Conservation (phyloP, 2,797 vertebrate genomes). For the Chloroceryle amazona region DNA sequence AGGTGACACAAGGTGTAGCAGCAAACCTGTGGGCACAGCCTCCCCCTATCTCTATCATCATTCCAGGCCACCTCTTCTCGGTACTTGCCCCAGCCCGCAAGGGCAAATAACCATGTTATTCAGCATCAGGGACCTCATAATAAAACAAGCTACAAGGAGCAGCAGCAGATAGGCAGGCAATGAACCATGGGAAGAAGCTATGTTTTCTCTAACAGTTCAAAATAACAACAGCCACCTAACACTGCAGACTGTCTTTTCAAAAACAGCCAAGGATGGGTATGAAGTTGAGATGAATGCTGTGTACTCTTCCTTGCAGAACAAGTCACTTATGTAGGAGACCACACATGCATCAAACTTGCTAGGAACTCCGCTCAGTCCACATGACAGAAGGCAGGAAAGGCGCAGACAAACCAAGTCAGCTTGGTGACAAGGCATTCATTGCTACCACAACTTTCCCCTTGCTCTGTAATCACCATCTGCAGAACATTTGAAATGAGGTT, state of each 20-base stretch:
- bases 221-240: background rate
- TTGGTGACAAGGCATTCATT: background rate
- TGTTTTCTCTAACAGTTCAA: background rate
- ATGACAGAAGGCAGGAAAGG: background rate
- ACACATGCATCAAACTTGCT: background rate
- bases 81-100: background rate
- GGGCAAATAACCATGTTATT: background rate
- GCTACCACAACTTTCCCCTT: background rate
- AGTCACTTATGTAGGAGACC: background rate
- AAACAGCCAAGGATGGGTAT: background rate
- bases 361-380: background rate
- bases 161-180: background rate
- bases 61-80: background rate
- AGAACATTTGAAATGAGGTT: background rate
- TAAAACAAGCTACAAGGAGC: background rate
- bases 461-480: background rate
- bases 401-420: background rate
- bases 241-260: background rate
- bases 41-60: background rate
- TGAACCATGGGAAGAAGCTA: background rate
- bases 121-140: accelerated
- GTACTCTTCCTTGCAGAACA: background rate
- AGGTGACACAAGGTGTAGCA: background rate
- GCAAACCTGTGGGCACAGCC: background rate
- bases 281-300: background rate